Conservation (phyloP, 2,888 invertebrate genomes). For the Cryptus armator region DNA sequence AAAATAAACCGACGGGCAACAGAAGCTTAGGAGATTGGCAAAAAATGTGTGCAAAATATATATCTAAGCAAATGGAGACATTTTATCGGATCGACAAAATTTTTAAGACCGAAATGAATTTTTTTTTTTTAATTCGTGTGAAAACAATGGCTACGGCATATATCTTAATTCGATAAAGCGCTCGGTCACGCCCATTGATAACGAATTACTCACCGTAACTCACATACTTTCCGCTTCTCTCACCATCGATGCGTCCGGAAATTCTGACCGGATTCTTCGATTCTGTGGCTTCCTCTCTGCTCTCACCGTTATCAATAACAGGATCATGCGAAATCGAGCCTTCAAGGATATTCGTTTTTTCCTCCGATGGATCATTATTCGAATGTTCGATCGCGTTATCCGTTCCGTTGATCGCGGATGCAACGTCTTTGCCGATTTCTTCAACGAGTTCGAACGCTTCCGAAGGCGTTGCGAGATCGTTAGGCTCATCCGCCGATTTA, state of each 20-base stretch:
- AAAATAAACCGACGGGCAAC: background rate
- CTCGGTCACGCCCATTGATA: constrained; percentile 82
- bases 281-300: constrained; percentile 31
- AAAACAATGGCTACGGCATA: background rate
- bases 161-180: constrained; percentile 23
- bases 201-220: constrained; percentile 82
- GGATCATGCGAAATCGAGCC: background rate
- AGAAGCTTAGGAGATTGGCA: background rate
- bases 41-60: background rate
- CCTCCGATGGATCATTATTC: constrained; percentile 2
- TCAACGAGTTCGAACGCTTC: constrained; percentile 74
- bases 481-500: background rate
- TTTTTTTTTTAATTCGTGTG: background rate
- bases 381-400: constrained; percentile 1
- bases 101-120: no score
- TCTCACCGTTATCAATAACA: constrained; percentile 3
- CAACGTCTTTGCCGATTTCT: constrained; percentile 32
- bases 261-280: constrained; percentile 49
- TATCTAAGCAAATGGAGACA: no score
- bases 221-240: constrained; percentile 79
- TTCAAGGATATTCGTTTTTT: background rate
- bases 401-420: background rate
- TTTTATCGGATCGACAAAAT: no score
- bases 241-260: constrained; percentile 67
- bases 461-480: constrained; percentile 14